Percentiles rank a stretch among this genome's conserved stretches.
These are phyloP conservation scores for Petaurus breviceps DNA, from an alignment of 2,113 vertebrate genomes.

Conservation along the genomic window DNA sequence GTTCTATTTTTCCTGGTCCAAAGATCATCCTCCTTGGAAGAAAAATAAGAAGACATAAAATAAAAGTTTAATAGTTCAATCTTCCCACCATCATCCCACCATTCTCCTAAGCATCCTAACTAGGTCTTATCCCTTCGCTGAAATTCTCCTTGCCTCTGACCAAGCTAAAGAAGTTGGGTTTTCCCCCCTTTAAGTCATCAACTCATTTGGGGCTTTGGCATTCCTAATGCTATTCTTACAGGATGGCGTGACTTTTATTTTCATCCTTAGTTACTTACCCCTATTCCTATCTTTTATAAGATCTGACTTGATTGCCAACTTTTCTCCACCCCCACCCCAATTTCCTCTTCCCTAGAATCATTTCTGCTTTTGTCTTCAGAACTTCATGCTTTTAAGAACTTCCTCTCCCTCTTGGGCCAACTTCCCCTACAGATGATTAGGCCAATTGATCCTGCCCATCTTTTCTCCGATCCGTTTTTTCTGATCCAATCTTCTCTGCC, in stretches of 20 bases:
- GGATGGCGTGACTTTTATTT: background rate
- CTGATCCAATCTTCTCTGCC: background rate
- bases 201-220: too few relatives aligned
- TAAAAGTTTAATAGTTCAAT: background rate
- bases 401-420: background rate
- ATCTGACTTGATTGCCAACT: background rate
- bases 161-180: background rate
- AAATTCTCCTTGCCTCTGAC: background rate
- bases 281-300: background rate
- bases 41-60: background rate
- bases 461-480: background rate
- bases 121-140: background rate
- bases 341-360: background rate
- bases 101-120: background rate
- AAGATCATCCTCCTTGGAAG: background rate
- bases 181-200: too few relatives aligned
- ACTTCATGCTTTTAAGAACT: background rate
- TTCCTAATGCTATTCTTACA: background rate
- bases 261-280: background rate
- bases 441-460: background rate
- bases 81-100: too few relatives aligned
- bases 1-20: background rate
- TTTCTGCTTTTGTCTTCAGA: background rate
- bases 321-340: background rate
- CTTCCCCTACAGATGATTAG: background rate